These are phyloP conservation scores for Bilobella aurantiaca DNA, from an alignment of 1,140 invertebrate species.

Conservation along the genomic window DNA sequence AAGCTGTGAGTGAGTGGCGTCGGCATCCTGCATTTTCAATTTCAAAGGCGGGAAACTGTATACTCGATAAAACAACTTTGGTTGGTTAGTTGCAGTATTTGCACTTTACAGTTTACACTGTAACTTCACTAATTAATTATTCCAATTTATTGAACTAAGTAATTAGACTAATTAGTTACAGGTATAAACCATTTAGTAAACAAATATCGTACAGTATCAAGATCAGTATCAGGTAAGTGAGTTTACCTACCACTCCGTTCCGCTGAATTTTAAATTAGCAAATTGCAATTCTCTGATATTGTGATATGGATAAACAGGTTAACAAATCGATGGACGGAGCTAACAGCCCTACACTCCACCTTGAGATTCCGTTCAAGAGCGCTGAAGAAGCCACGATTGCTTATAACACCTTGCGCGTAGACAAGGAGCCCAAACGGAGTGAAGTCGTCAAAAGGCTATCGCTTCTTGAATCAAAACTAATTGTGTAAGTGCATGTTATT, in stretches of 20 bases:
- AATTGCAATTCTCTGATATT: too few relatives aligned
- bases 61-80: background rate
- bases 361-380: conserved; percentile 52
- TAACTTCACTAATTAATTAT: background rate
- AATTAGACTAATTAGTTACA: background rate
- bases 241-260: background rate
- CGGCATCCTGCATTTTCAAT: too few relatives aligned
- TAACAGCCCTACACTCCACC: conserved; percentile 14
- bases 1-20: too few relatives aligned
- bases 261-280: background rate
- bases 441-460: conserved; percentile 52
- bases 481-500: conserved; percentile 47
- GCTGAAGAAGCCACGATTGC: conserved; percentile 56
- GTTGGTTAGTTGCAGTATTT: background rate
- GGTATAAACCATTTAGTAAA: too few relatives aligned
- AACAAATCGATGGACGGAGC: too few relatives aligned
- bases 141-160: background rate
- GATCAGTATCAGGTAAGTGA: background rate
- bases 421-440: conserved; percentile 60
- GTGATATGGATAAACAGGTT: too few relatives aligned
- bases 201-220: background rate
- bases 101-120: background rate
- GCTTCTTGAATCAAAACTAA: conserved; percentile 49
- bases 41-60: too few relatives aligned
- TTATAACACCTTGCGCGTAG: conserved; percentile 61